Base-by-base conservation (phyloP, 2,888 invertebrate species). In the Drosophila tripunctata region DNA sequence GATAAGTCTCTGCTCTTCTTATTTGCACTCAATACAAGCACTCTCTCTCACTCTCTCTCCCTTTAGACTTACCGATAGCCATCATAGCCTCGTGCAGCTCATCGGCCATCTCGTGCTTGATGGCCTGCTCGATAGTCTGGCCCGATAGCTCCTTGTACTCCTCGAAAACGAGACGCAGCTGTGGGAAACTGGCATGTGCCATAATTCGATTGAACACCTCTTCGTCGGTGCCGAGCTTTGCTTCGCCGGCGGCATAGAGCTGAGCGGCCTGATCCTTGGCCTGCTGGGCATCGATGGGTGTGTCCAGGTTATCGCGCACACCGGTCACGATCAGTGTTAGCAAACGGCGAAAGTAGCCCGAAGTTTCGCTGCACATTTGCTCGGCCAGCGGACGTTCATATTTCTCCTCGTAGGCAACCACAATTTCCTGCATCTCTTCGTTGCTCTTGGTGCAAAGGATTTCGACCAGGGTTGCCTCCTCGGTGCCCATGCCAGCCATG, bases 321-420 rank as follows among this genome's bases (percentile, higher is more conserved):
- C 94, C 94, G 67, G 94, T 94, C 17, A 94, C 93, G 61, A 95
- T 94, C 67, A 96, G 93, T 0, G 96, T 95, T 15, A 96, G 93
- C 40, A 96, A 92, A 2, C 96, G 93, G 7, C 96, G 93, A 91
- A 96, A 95, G 91, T 96, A 94, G 0, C 96, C 96, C 1, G 95
- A 94, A 0, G 96, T 96, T 91, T 96, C 96, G 43, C 94, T 94
- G 87, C 94, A 94, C 92, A 96, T 93, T 88, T 95, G 95, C 81
- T 95, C 94, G 12, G 95, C 95, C 56, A 96, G 88, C 0, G 94
- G 94, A 0, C 94, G 93, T 67, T 93, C 93, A 88, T 93, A 95
- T 89, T 95, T 81, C 84, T 92, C 92, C 90, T 94, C 94, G 75
- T 95, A 95, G n/a, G 93, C 92, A 19, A 92, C 92, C 0, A 94